Percentiles rank a stretch among this genome's conserved stretches.
Conservation (phyloP, 2,888 invertebrate genomes). For the Eristalinus aeneus region DNA sequence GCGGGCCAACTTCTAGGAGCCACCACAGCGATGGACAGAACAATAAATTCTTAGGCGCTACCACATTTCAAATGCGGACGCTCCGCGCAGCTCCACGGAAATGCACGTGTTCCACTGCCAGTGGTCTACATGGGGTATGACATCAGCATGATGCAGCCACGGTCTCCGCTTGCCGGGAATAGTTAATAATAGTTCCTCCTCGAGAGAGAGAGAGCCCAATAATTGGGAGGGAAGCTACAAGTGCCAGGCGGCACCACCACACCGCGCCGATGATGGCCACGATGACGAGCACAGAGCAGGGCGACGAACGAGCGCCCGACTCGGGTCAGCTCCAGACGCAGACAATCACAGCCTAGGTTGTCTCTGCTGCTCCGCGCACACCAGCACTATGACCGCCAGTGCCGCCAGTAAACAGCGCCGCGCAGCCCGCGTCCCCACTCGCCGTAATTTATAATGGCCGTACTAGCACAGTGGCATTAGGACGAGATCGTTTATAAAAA, state of each 20-base stretch:
- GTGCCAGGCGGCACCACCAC: constrained; percentile 15
- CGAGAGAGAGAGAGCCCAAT: constrained; percentile 27
- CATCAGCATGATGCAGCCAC: constrained; percentile 46
- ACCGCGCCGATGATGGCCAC: constrained; percentile 9
- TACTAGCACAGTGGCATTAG: constrained; percentile 75
- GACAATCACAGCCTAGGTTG: constrained; percentile 61
- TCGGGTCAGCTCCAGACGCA: constrained; percentile 32
- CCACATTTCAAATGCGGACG: constrained; percentile 72
- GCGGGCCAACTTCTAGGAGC: constrained; percentile 24
- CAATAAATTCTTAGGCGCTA: constrained; percentile 73
- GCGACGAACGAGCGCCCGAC: constrained; percentile 17
- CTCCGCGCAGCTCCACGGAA: constrained; percentile 27
- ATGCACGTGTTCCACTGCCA: constrained; percentile 69
- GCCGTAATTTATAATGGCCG: constrained; percentile 74
- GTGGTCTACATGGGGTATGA: constrained; percentile 64
- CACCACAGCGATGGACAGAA: constrained; percentile 66
- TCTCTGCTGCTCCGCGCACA: constrained; percentile 35
- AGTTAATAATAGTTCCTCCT: constrained; percentile 69
- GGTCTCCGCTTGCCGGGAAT: constrained; percentile 23
- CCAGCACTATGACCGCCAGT: not conserved
- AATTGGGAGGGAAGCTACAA: constrained; percentile 51
- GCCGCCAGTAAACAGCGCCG: not conserved
- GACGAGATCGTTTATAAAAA: constrained; percentile 76
- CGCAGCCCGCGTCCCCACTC: constrained; percentile 11
- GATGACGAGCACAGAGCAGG: constrained; percentile 63